A percentile compares a stretch with the other conserved stretches of the same genome.
Evolutionary conservation across 2,113 vertebrate species (phyloP).

Genomic region (Sceloporus undulatus): DNA sequence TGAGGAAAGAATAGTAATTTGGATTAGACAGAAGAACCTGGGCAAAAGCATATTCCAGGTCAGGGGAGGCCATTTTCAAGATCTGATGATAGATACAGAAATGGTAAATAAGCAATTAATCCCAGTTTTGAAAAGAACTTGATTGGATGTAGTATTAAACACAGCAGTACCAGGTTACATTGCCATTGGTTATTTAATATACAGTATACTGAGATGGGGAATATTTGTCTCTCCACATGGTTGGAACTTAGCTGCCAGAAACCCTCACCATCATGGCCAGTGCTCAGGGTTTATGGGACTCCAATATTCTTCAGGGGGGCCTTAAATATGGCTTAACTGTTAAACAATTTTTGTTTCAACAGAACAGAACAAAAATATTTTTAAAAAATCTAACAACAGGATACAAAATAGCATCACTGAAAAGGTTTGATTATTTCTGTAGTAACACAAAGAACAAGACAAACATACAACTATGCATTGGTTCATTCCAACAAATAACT

Average conservation of each 20-base stretch:
- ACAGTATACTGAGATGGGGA: no score
- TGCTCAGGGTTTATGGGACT: no score
- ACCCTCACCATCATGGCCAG: not conserved
- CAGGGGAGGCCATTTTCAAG: not conserved
- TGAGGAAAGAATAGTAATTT: not conserved
- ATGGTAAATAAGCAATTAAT: not conserved
- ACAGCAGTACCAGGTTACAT: not conserved
- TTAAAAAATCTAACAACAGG: not conserved
- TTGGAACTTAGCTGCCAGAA: not conserved
- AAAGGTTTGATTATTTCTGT: not conserved
- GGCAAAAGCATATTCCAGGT: not conserved
- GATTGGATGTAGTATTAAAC: not conserved
- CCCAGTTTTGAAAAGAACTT: not conserved
- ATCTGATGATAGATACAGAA: not conserved
- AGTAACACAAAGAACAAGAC: not conserved
- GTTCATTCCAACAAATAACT: not conserved
- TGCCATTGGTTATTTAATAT: not conserved
- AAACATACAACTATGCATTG: not conserved
- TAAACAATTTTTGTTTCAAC: not conserved
- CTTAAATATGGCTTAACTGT: not conserved
- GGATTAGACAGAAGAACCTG: not conserved
- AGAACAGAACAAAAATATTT: not conserved
- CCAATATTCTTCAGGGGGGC: not conserved
- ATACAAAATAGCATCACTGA: not conserved
- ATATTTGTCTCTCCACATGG: no score